These are phyloP conservation scores for Pipa parva DNA, from an alignment of 2,113 vertebrate genomes.

Conservation along the genomic window DNA sequence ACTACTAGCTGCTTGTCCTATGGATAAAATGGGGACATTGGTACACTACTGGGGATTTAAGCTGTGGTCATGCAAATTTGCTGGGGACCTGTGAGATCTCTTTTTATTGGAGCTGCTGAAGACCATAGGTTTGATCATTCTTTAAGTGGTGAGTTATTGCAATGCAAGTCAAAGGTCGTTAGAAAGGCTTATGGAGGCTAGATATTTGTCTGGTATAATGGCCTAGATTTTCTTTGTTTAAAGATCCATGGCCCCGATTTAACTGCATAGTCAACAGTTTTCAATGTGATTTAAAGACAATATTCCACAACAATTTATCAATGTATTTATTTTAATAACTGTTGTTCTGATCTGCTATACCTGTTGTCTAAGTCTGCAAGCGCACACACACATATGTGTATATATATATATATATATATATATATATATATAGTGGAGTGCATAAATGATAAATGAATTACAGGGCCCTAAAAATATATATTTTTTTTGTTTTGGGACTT, in stretches of 20 bases:
- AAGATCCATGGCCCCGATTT: slow-evolving; percentile 53
- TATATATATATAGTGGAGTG: too few relatives aligned
- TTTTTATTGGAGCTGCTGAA: slow-evolving; percentile 70
- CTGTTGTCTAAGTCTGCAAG: too few relatives aligned
- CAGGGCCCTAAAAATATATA: too few relatives aligned
- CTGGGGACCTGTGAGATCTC: slow-evolving; percentile 67
- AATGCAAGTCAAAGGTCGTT: slow-evolving; percentile 88
- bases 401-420: too few relatives aligned
- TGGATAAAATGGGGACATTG: slow-evolving; percentile 45
- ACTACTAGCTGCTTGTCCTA: slow-evolving; percentile 50
- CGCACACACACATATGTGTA: too few relatives aligned
- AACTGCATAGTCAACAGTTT: too few relatives aligned
- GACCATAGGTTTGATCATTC: slow-evolving; percentile 91
- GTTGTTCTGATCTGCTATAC: too few relatives aligned
- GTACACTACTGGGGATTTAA: slow-evolving; percentile 51
- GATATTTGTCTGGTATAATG: slow-evolving; percentile 76
- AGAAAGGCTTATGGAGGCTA: slow-evolving; percentile 92
- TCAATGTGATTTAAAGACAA: too few relatives aligned
- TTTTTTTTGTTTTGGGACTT: too few relatives aligned
- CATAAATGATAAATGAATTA: too few relatives aligned
- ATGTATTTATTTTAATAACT: too few relatives aligned
- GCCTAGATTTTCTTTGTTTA: slow-evolving; percentile 73
- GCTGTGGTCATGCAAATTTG: slow-evolving; percentile 60
- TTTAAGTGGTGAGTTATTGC: slow-evolving; percentile 98
- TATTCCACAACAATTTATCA: too few relatives aligned